Conservation (phyloP, 2,888 invertebrate species). For the Plebejus melissa region DNA sequence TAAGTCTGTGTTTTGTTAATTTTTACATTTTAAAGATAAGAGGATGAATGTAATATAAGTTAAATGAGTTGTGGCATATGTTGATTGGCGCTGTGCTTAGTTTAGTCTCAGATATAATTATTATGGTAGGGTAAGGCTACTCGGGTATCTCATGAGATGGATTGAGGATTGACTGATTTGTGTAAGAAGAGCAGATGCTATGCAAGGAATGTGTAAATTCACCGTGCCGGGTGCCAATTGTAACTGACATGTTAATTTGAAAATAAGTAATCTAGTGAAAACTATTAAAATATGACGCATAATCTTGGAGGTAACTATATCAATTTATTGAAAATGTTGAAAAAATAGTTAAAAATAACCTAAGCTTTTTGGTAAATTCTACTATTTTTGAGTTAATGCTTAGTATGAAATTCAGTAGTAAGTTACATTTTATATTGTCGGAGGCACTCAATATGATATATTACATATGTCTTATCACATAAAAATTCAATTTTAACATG, state of each 20-base stretch:
- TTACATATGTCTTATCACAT: not conserved
- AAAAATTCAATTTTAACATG: not conserved
- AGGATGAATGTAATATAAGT: conserved; percentile 51
- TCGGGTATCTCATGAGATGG: conserved; percentile 52
- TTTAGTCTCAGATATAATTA: conserved; percentile 72
- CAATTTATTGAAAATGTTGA: not conserved
- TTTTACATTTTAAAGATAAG: conserved; percentile 59
- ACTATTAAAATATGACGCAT: not conserved
- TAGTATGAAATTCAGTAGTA: not conserved
- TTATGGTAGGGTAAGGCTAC: conserved; percentile 53
- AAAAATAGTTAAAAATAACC: not conserved
- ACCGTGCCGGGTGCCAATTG: conserved; percentile 64
- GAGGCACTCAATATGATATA: not conserved
- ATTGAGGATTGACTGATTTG: conserved; percentile 66
- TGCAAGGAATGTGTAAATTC: conserved; percentile 45
- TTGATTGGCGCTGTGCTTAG: conserved; percentile 68
- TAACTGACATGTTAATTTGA: conserved; percentile 39
- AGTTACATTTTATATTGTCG: not conserved
- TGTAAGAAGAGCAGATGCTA: conserved; percentile 50
- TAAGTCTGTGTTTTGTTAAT: conserved; percentile 73
- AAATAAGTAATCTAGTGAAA: conserved; percentile 31
- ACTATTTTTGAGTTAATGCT: not conserved
- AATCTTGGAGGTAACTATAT: not conserved
- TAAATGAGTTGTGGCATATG: conserved; percentile 56
- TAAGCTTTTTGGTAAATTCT: not conserved